These are phyloP conservation scores for Sylvilagus floridanus DNA, from an alignment of 2,797 vertebrate genomes.

Conservation along the genomic window DNA sequence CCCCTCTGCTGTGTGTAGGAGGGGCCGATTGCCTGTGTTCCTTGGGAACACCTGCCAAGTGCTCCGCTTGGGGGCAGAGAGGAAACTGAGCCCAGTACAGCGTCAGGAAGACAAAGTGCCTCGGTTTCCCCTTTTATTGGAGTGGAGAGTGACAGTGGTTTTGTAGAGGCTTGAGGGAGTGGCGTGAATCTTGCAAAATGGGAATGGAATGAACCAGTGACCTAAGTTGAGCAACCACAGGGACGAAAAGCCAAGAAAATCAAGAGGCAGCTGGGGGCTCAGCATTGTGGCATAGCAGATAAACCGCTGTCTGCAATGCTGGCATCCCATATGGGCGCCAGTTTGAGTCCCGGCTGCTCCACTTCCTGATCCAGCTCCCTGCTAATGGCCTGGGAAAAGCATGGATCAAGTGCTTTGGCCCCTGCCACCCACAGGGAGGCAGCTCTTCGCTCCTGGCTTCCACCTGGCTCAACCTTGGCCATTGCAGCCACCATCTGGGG, in stretches of 20 bases:
- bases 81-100: not conserved
- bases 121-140: not conserved
- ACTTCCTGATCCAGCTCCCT: too few species aligned
- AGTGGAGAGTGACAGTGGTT: not conserved
- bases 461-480: too few species aligned
- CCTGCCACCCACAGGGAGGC: too few species aligned
- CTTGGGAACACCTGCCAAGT: fast-evolving
- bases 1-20: fast-evolving
- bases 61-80: not conserved
- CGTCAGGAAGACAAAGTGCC: not conserved
- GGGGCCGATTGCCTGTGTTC: not conserved
- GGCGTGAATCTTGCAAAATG: not conserved
- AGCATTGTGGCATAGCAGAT: too few species aligned
- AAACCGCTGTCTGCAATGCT: too few species aligned
- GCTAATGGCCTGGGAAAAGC: too few species aligned
- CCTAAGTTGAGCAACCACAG: fast-evolving
- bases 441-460: too few species aligned
- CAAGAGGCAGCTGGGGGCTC: too few species aligned
- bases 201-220: not conserved
- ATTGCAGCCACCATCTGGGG: too few species aligned
- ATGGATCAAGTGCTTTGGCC: too few species aligned
- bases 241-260: not conserved
- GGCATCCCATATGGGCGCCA: too few species aligned
- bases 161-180: not conserved
- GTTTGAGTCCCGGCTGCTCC: too few species aligned